phyloP scores from a whole-genome alignment of 1,140 invertebrate species.

The Ruditapes philippinarum region DNA sequence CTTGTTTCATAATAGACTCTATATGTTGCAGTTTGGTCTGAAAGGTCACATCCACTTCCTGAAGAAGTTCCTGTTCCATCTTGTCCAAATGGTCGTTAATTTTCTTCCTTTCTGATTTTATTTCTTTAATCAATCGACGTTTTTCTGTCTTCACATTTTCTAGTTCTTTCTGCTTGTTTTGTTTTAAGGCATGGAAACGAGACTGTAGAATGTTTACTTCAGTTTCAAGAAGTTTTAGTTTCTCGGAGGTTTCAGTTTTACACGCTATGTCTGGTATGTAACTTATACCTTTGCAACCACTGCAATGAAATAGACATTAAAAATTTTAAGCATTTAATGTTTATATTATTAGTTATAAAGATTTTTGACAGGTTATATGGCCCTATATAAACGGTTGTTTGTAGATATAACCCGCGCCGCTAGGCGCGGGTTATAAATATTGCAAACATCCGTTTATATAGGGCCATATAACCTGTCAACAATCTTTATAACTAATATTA shows the following conservation, averaged over 20 bases:
- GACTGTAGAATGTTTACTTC: not conserved
- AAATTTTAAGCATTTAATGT: too few relatives aligned
- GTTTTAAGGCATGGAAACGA: not conserved
- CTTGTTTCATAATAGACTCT: not conserved
- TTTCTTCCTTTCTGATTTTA: not conserved
- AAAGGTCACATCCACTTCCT: not conserved
- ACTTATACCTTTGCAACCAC: not conserved
- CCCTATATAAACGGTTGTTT: too few relatives aligned
- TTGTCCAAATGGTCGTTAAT: not conserved
- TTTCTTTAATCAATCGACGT: not conserved
- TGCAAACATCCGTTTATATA: too few relatives aligned
- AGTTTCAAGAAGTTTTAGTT: not conserved
- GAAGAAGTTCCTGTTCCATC: not conserved
- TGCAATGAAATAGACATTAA: too few relatives aligned
- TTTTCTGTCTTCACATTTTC: not conserved
- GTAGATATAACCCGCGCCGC: too few relatives aligned
- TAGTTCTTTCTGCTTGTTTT: not conserved
- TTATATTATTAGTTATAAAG: too few relatives aligned
- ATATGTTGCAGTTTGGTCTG: not conserved
- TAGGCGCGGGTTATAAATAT: too few relatives aligned
- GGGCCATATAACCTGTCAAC: too few relatives aligned
- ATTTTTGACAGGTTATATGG: too few relatives aligned
- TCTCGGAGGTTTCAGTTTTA: not conserved
- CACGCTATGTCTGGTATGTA: not conserved
- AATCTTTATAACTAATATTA: too few relatives aligned